phyloP scores from a whole-genome alignment of 1,140 invertebrate genomes.

The Akabosia matsudoensis region DNA sequence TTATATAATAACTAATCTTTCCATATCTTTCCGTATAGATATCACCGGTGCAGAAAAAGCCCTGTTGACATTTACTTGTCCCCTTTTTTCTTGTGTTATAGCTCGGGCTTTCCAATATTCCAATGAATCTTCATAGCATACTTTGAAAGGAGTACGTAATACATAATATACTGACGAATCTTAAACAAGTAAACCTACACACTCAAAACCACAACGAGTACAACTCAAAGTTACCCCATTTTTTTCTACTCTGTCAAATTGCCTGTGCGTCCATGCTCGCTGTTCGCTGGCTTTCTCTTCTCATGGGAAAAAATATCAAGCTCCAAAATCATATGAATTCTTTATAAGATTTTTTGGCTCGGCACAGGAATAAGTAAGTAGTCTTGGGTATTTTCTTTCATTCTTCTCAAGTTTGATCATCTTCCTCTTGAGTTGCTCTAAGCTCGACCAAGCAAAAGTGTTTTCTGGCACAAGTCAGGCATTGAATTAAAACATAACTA shows the following conservation, averaged over 20 bases:
- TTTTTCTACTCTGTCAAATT: not conserved
- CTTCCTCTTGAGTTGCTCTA: not conserved
- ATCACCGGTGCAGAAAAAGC: not conserved
- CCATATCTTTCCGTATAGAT: not conserved
- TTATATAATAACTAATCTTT: too few species aligned
- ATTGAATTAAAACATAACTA: constrained; percentile 11
- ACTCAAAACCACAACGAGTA: not conserved
- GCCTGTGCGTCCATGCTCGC: not conserved
- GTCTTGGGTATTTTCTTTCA: not conserved
- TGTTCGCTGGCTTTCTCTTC: not conserved
- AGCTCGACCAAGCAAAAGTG: constrained; percentile 18
- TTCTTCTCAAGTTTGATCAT: not conserved
- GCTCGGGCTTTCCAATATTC: too few species aligned
- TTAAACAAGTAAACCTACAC: not conserved
- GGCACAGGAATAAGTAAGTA: not conserved
- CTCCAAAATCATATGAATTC: constrained; percentile 19
- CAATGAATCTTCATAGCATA: too few species aligned
- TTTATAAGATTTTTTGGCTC: not conserved
- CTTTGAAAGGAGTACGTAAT: too few species aligned
- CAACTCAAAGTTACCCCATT: not conserved
- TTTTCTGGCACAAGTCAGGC: constrained; percentile 15
- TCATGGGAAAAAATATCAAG: not conserved
- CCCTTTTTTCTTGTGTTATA: not conserved
- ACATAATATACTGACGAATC: not conserved
- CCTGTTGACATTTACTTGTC: constrained; percentile 7